These are phyloP conservation scores for Cerceris rybyensis DNA, from an alignment of 2,888 invertebrate species.

Conservation along the genomic window DNA sequence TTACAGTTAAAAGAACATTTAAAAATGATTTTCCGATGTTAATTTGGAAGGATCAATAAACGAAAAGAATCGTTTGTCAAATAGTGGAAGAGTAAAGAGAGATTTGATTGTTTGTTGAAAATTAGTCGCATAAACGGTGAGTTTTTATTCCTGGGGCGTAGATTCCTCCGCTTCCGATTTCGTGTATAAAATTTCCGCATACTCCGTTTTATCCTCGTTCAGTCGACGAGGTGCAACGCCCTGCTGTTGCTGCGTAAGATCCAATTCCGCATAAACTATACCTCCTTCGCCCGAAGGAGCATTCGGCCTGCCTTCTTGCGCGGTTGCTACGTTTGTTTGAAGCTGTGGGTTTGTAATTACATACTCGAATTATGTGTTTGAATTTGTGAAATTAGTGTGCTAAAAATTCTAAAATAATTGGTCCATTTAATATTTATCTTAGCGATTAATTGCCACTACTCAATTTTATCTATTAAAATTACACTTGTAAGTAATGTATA, in stretches of 20 bases:
- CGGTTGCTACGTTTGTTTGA: slow-evolving; percentile 38
- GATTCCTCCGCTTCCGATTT: slow-evolving; percentile 82
- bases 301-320: slow-evolving; percentile 52
- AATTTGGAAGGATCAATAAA: slow-evolving; percentile 37
- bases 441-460: no score
- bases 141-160: slow-evolving; percentile 66
- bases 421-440: no score
- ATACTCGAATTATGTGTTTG: not conserved
- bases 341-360: slow-evolving; percentile 42
- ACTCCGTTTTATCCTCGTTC: slow-evolving; percentile 87
- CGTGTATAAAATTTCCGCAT: slow-evolving; percentile 92
- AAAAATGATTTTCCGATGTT: not conserved
- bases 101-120: slow-evolving; percentile 37
- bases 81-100: slow-evolving; percentile 11
- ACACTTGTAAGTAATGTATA: no score
- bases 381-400: not conserved
- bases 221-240: slow-evolving; percentile 74
- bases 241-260: slow-evolving; percentile 76
- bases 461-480: no score
- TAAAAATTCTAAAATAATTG: no score
- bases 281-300: slow-evolving; percentile 70
- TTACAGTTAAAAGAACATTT: not conserved
- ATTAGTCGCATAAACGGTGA: not conserved
- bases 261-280: slow-evolving; percentile 79
- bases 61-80: not conserved